A percentile compares a stretch with the other conserved stretches of the same genome.
Conservation (phyloP, 2,113 vertebrate genomes). For the Bujurquina vittata region DNA sequence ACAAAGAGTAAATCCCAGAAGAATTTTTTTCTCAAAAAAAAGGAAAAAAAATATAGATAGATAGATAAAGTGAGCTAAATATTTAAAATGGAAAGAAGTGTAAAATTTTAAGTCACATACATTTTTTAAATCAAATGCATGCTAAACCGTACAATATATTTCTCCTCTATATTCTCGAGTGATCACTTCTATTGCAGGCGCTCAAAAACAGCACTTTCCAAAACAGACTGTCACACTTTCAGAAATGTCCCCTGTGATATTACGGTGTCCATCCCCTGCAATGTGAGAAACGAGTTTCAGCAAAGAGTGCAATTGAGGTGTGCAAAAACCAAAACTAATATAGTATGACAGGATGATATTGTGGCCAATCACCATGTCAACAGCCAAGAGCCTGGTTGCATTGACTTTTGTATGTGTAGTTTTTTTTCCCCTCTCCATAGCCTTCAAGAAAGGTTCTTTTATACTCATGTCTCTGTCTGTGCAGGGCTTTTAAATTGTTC, state of each 20-base stretch:
- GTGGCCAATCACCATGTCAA: conserved; percentile 53
- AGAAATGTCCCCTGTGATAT: conserved; percentile 52
- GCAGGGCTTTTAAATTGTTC: conserved; percentile 65
- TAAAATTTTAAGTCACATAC: not conserved
- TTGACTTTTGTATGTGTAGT: conserved; percentile 34
- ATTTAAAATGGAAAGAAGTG: not conserved
- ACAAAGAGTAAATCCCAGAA: not conserved
- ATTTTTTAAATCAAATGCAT: not conserved
- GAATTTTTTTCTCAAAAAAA: not conserved
- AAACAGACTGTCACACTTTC: conserved; percentile 53
- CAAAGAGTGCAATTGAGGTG: conserved; percentile 54
- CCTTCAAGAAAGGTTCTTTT: conserved; percentile 45
- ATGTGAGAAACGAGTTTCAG: conserved; percentile 65
- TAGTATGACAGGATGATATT: conserved; percentile 58
- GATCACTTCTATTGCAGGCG: conserved; percentile 17
- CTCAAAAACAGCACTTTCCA: conserved; percentile 34
- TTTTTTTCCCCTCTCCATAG: not conserved
- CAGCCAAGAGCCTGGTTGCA: conserved; percentile 34
- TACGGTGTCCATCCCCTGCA: conserved; percentile 55
- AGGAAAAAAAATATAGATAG: not conserved
- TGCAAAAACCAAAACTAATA: conserved; percentile 65
- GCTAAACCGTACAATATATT: not conserved
- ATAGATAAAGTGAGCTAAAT: not conserved
- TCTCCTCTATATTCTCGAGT: not conserved
- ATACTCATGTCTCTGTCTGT: conserved; percentile 52